Conservation (phyloP, 1,140 invertebrate species). For the Eufriesea mexicana region DNA sequence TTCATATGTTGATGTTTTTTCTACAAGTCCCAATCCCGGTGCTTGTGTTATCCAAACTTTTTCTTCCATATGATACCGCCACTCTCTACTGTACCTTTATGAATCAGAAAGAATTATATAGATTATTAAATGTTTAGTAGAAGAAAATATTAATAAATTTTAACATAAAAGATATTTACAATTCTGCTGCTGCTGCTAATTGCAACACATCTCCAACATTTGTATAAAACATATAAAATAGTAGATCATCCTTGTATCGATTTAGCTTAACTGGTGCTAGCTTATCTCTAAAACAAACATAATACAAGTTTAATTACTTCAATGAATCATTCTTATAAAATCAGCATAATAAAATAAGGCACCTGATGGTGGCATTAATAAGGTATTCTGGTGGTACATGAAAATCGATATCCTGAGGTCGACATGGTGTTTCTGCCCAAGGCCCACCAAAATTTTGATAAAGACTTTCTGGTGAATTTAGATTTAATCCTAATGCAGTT, state of each 20-base stretch:
- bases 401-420: conserved; percentile 99
- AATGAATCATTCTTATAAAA: not conserved
- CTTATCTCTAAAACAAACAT: conserved; percentile 88
- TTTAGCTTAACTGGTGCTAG: conserved; percentile 96
- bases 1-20: conserved; percentile 98
- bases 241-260: conserved; percentile 98
- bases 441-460: conserved; percentile 99
- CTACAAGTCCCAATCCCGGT: conserved; percentile 93
- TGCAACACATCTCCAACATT: conserved; percentile 99
- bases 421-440: conserved; percentile 98
- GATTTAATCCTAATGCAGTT: conserved; percentile 97
- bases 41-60: conserved; percentile 99
- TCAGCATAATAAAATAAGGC: conserved; percentile 27
- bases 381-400: conserved; percentile 99
- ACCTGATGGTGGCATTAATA: conserved; percentile 94
- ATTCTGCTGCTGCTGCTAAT: conserved; percentile 96
- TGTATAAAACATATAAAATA: conserved; percentile 99
- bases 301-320: not conserved
- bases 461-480: conserved; percentile 98
- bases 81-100: conserved; percentile 95
- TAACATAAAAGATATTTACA: conserved; percentile 87
- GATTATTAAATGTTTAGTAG: conserved; percentile 5
- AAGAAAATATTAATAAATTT: not conserved
- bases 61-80: conserved; percentile 99
- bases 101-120: conserved; percentile 1